Evolutionary conservation across 1,140 invertebrate species (phyloP), one percentile per base, ranked within the genome.

Genomic region (Bathynomus jamesi): DNA sequence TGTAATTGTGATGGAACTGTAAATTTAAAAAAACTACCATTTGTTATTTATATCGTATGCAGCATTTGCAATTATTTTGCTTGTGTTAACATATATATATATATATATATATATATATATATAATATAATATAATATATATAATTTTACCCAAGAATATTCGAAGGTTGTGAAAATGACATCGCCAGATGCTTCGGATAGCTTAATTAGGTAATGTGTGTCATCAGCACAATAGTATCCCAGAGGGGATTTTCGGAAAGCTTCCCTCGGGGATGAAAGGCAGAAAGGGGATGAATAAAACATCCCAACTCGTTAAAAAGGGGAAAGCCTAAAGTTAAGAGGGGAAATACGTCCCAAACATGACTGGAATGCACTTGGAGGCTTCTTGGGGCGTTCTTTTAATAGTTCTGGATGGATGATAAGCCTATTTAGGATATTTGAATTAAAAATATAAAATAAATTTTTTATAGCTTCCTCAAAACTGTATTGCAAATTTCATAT

Each of bases 81-180:
- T 2, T 53, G 21, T 53, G 21, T 53, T 40, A 40, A 8, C 7
- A 53, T 53, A 53, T 53, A 53, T 53, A 53, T 53, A 53, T 53
- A 53, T 53, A 53, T 53, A 53, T 53, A 53, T 53, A 53, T 53
- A 53, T 53, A 53, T 53, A 53, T 53, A 53, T 53, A 53, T 53
- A 53, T 53, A 53, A 53, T 53, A 53, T 53, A 53, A 17, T 17
- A 17, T 17, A 17, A 53, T 53, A 53, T 53, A 53, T 53, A 53
- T 53, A 53, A 17, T 17, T 5, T 17, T 53, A 53, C 32, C 17
- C 7, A 8, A 40, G 17, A 40, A 40, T 40, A 8, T 17, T 40
- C 17, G 32, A 40, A 40, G 40, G 21, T 53, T 53, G 11, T 53
- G 40, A 17, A 53, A 53, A 53, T 21, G 40, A 53, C 40, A 53